Base-by-base conservation (phyloP, 2,113 vertebrate species). In the Saccopteryx bilineata region DNA sequence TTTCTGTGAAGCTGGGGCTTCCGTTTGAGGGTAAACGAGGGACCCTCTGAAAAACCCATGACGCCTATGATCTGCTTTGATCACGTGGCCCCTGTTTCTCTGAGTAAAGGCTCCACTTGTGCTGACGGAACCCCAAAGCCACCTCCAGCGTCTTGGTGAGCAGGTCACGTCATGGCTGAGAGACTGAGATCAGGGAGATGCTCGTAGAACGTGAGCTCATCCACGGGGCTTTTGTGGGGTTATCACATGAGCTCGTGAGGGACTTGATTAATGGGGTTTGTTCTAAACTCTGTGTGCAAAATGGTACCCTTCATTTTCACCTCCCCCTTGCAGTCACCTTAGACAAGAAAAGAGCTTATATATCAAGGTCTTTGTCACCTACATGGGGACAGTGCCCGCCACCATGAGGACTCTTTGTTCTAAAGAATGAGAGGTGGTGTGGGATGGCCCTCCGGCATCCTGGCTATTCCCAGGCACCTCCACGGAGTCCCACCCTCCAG, bases 361-460 rank as follows among this genome's bases (percentile, higher is more conserved):
- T 0, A 3, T 46, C 54, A 12, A 19, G 1, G 4, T 58, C 15
- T 72, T 26, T 4, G 5, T 72, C 7, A 31, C 31, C 10, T 60
- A 7, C 15, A 10, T 24, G 28, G 23, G 9, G 33, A 58, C 4
- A 13, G 5, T 26, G 8, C 14, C 68, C 54, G 14, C 9, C 11
- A 31, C 33, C 9, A 7, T 5, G 52, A 11, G n/a, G 52, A 6
- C 2, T 24, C 14, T 15, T 14, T 14, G 2, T 26, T 4, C 21
- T 26, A 18, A 33, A 71, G 9, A 1, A 7, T 28, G 23, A n/a
- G 14, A 17, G 31, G 14, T 13, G 48, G 1, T 0, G 17, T 15
- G 11, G 48, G 48, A 9, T n/a, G 63, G 12, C 11, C 7, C 21
- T 26, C 5, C 9, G 0, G 26, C 12, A 26, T 9, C 18, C n/a